phyloP scores from a whole-genome alignment of 2,113 vertebrate species.

The Platichthys stellatus region DNA sequence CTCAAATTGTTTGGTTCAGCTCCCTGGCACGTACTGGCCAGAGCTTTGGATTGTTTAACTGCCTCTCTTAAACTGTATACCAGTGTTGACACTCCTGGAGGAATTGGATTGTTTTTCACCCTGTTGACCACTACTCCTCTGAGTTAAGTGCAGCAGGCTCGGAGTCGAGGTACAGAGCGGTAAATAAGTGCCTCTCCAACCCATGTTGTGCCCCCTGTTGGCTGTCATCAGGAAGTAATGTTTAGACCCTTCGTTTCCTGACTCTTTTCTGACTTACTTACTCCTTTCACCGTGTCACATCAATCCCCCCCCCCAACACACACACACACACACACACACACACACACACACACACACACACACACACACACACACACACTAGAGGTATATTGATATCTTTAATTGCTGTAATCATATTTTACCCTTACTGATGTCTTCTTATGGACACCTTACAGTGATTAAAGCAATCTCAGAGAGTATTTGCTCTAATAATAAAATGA shows the following conservation, averaged over 20 bases:
- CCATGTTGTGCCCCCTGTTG: slow-evolving; percentile 61
- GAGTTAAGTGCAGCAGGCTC: slow-evolving; percentile 58
- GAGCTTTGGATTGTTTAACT: slow-evolving; percentile 54
- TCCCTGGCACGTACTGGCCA: slow-evolving; percentile 35
- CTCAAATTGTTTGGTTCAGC: slow-evolving; percentile 56
- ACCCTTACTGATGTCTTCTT: slow-evolving; percentile 62
- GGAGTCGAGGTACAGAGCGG: slow-evolving; percentile 34
- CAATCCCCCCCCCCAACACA: slow-evolving; percentile 14
- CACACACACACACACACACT: slow-evolving; percentile 4
- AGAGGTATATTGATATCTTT: slow-evolving; percentile 55
- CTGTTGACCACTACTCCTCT: slow-evolving; percentile 61
- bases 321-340: slow-evolving; percentile 5
- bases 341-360: slow-evolving; percentile 20
- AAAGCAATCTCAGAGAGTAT: slow-evolving; percentile 62
- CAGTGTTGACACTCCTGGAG: slow-evolving; percentile 50
- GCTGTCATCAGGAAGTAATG: slow-evolving; percentile 55
- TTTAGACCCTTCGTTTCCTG: slow-evolving; percentile 26
- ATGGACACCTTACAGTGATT: slow-evolving; percentile 65
- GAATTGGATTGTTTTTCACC: slow-evolving; percentile 70
- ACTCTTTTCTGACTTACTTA: slow-evolving; percentile 23
- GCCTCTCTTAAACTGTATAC: slow-evolving; percentile 53
- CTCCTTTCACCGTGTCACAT: slow-evolving; percentile 39
- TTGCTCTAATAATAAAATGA: slow-evolving; percentile 72
- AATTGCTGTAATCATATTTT: slow-evolving; percentile 70
- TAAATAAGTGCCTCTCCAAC: slow-evolving; percentile 58